Evolutionary conservation across 2,888 invertebrate species (phyloP), one percentile per base, ranked within the genome.

Genomic region (Chrysolina haemoptera): DNA sequence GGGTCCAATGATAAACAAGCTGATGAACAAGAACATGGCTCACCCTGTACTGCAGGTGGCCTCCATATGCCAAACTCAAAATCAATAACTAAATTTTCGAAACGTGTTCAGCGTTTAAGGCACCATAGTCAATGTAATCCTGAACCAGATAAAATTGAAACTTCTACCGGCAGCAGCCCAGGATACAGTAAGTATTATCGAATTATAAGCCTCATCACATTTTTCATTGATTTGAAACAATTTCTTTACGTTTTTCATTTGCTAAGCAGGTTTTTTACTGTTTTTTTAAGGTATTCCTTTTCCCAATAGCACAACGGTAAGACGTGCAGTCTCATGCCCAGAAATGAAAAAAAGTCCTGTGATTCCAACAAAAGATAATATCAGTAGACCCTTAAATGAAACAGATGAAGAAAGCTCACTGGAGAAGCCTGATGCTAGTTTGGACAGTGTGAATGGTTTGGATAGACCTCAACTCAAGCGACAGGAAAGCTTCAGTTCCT

Each of bases 311-410:
- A 82, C 84, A 5, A 87, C 89, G 82, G 90, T 92, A 62, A 89
- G 91, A 40, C 89, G 92, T 71, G 90, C 92, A n/a, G 90, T 90
- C 81, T 94, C 93, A 2, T 93, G 93, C 80, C 92, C 93, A 0
- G 91, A 92, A 77, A 90, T 92, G 80, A 89, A 90, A 80, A 89
- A 89, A 82, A 85, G 82, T 71, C 85, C 83, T 67, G 79, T 82
- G 18, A 76, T 83, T 62, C 79, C 81, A 64, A 75, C 80, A 9
- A 84, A 85, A 80, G 85, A 86, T 67, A 83, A 82, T 76, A 82
- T 81, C 35, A 83, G 79, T 73, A 85, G 83, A 77, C 84, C 87
- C 18, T 82, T 88, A 70, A 85, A 87, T 76, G 88, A 89, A 81
- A 86, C 85, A 14, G 88, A 88, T 73, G 88, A 88, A 79, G 86